Percentiles rank a stretch among this genome's conserved stretches.
These are phyloP conservation scores for Hirtodrosophila duncani DNA, from an alignment of 2,888 invertebrate species.

Conservation along the genomic window DNA sequence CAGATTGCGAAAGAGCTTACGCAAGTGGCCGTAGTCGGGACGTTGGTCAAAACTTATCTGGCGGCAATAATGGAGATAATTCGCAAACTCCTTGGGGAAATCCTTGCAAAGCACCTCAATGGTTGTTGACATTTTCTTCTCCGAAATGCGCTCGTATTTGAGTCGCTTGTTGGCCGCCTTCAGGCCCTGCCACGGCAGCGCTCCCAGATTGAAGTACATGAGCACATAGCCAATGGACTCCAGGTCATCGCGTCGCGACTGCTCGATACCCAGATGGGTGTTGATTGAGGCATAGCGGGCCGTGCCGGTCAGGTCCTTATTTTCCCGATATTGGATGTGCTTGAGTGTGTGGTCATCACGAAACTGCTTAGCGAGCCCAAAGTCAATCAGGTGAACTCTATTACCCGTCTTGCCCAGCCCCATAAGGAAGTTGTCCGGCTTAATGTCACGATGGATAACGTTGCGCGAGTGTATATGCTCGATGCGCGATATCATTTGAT, in stretches of 20 bases:
- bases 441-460: slow-evolving; percentile 98
- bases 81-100: slow-evolving; percentile 93
- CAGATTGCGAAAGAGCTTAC: slow-evolving; percentile 96
- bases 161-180: slow-evolving; percentile 99
- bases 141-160: slow-evolving; percentile 99
- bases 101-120: slow-evolving; percentile 89
- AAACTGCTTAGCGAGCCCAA: slow-evolving; percentile 99
- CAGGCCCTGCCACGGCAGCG: slow-evolving; percentile 99
- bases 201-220: slow-evolving; percentile 99
- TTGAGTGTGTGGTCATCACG: slow-evolving; percentile 95
- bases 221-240: slow-evolving; percentile 99
- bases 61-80: slow-evolving; percentile 98
- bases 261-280: slow-evolving; percentile 99
- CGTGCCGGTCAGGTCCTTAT: slow-evolving; percentile 98
- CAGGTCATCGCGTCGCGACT: slow-evolving; percentile 97
- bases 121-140: slow-evolving; percentile 99
- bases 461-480: slow-evolving; percentile 99
- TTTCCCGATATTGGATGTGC: slow-evolving; percentile 99
- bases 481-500: slow-evolving; percentile 97
- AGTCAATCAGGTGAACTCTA: slow-evolving; percentile 99
- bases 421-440: slow-evolving; percentile 99
- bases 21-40: slow-evolving; percentile 97
- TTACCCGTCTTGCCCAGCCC: slow-evolving; percentile 98
- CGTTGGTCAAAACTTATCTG: slow-evolving; percentile 97
- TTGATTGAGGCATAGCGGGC: slow-evolving; percentile 99